Evolutionary conservation across 2,113 vertebrate genomes (phyloP), one percentile per base, ranked within the genome.

Genomic region (Galemys pyrenaicus): DNA sequence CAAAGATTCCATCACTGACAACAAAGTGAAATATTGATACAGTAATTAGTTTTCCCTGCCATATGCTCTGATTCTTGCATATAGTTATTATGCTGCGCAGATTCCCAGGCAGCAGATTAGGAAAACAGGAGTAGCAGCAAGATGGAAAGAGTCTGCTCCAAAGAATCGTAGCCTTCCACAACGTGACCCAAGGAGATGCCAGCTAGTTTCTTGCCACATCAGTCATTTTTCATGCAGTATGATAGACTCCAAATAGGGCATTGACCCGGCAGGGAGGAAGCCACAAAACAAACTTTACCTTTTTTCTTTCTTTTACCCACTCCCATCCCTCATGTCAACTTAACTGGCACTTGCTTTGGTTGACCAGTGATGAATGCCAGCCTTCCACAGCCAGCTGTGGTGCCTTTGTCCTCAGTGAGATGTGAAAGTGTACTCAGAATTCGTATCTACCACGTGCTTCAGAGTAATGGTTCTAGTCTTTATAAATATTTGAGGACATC

Each of bases 21-120:
- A 95, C 91, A 93, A 85, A 89, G 87, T 96, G 92, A 97, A 97
- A 97, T 96, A 97, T 89, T 94, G 93, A 89, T 89, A 93, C 8
- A 73, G 95, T 94, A 95, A 97, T 97, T 95, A 96, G 96, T 96
- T 93, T 96, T 92, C 84, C 41, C 49, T 24, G 78, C 96, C 96
- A 97, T 97, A 96, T 96, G 96, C 73, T 97, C 83, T 35, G 35
- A 58, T 46, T 84, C 93, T 85, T 96, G 75, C 91, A 84, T 82
- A 58, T 32, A 89, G 86, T 96, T 95, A 94, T 87, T 74, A 96
- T 94, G 87, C 87, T 44, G 87, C 67, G 20, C 82, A 60, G 89
- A 91, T 70, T 96, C 87, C 94, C 60, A 44, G 62, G 81, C 20
- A 82, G 91, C 82, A 78, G 89, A 95, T 92, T 89, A 68, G 65